Evolutionary conservation across 2,113 vertebrate genomes (phyloP).

Genomic region (Lathamus discolor): DNA sequence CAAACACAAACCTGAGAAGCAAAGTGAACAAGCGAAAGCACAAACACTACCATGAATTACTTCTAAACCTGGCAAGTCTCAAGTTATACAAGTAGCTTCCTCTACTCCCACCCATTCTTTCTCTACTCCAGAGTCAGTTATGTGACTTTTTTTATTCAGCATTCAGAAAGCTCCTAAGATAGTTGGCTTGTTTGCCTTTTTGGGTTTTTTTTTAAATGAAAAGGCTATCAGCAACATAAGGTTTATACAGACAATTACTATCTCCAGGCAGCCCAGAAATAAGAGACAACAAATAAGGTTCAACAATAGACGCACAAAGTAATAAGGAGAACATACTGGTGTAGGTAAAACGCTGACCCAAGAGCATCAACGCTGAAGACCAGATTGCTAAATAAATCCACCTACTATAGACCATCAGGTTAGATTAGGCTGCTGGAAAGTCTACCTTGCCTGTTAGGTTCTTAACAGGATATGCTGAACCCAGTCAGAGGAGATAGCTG

Average conservation of each 20-base stretch:
- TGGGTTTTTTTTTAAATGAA: background rate
- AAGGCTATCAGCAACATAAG: background rate
- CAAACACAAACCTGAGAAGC: background rate
- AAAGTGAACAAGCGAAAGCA: background rate
- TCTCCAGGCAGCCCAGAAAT: background rate
- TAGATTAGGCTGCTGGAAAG: background rate
- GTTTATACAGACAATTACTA: background rate
- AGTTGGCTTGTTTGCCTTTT: background rate
- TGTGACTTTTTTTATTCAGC: background rate
- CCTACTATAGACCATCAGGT: rapidly evolving
- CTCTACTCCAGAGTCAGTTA: background rate
- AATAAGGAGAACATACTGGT: background rate
- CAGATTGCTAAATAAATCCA: background rate
- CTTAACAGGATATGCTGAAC: background rate
- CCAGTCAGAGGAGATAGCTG: background rate
- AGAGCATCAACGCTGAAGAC: background rate
- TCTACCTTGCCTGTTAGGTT: background rate
- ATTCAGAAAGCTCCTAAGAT: background rate
- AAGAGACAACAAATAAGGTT: background rate
- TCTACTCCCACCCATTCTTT: background rate
- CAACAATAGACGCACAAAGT: background rate
- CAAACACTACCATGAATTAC: background rate
- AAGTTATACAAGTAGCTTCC: background rate
- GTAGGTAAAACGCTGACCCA: background rate
- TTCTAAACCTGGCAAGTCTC: background rate